Percentiles rank a stretch among this genome's conserved stretches.
phyloP scores from a whole-genome alignment of 2,797 vertebrate species.

The Hybognathus amarus region DNA sequence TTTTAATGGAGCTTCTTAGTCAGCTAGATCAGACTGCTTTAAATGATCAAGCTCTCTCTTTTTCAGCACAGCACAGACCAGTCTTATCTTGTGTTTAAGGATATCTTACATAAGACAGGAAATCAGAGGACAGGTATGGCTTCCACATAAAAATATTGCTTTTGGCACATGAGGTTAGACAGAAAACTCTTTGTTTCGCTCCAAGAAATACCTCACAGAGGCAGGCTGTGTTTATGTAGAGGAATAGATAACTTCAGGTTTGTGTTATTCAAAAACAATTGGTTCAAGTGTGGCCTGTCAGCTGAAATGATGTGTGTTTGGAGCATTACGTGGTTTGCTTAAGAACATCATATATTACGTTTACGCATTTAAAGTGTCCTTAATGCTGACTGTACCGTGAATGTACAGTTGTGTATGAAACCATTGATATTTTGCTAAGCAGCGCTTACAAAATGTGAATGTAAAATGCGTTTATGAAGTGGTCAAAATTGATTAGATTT shows the following conservation, averaged over 20 bases:
- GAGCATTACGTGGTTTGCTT: constrained; percentile 24
- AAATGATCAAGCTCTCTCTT: constrained; percentile 23
- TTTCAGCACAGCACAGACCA: constrained; percentile 58
- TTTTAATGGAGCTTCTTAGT: constrained; percentile 69
- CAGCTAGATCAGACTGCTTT: constrained; percentile 16
- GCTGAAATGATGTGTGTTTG: constrained; percentile 38
- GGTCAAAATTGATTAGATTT: background rate
- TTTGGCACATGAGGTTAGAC: constrained; percentile 67
- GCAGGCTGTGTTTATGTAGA: constrained; percentile 61
- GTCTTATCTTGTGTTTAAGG: constrained; percentile 68
- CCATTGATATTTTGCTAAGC: background rate
- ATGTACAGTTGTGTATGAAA: background rate
- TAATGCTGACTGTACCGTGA: background rate
- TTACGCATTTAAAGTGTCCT: background rate
- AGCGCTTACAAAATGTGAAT: too few relatives aligned
- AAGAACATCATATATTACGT: constrained; percentile 23
- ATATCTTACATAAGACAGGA: constrained; percentile 63
- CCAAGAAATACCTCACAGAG: constrained; percentile 58
- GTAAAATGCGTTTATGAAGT: background rate
- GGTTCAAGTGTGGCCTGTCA: constrained; percentile 38
- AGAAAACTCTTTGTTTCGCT: constrained; percentile 73
- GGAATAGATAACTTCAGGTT: constrained; percentile 60
- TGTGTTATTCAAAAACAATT: constrained; percentile 63
- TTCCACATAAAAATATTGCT: constrained; percentile 69
- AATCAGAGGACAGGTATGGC: constrained; percentile 73